Evolutionary conservation across 2,797 vertebrate genomes (phyloP).

Genomic region (Spinus pinus): DNA sequence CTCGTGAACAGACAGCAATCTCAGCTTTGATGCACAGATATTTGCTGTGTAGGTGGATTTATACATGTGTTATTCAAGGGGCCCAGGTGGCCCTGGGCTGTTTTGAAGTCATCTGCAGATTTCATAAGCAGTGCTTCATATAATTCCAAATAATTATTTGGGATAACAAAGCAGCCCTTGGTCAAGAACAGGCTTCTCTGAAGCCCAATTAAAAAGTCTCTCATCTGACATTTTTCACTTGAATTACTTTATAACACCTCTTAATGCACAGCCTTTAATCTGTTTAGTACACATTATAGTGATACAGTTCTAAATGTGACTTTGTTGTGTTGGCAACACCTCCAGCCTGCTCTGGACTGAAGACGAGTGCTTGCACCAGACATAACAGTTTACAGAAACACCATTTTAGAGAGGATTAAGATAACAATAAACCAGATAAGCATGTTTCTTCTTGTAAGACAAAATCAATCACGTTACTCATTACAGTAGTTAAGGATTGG

Average conservation of each 20-base stretch:
- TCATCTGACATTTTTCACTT: background rate
- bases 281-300: background rate
- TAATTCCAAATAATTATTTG: background rate
- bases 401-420: background rate
- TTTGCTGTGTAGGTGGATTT: background rate
- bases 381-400: background rate
- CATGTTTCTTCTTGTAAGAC: background rate
- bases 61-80: background rate
- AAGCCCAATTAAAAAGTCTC: background rate
- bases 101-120: background rate
- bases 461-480: background rate
- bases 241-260: background rate
- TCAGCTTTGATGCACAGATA: background rate
- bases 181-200: background rate
- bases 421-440: background rate
- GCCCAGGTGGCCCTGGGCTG: background rate
- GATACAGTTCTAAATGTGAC: background rate
- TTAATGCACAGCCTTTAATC: background rate
- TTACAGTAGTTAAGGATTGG: background rate
- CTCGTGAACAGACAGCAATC: background rate
- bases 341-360: background rate
- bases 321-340: background rate
- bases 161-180: background rate
- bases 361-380: background rate
- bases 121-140: background rate